These are phyloP conservation scores for Spermophilus dauricus DNA, from an alignment of 2,113 vertebrate species.

Conservation along the genomic window DNA sequence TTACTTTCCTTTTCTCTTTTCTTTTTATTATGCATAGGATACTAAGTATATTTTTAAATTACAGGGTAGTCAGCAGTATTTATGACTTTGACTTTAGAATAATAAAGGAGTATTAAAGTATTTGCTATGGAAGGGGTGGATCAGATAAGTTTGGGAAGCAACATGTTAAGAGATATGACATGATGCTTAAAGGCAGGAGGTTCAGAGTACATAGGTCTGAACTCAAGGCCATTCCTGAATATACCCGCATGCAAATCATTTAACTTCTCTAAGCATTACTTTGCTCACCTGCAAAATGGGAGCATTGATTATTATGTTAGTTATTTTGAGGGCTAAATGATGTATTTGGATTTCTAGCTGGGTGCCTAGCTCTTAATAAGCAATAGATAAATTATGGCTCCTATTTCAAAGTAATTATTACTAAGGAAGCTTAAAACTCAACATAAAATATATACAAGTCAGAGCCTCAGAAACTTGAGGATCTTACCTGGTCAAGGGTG, in stretches of 20 bases:
- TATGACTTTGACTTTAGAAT: neutral
- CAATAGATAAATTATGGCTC: neutral
- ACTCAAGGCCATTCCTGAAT: neutral
- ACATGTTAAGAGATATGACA: neutral
- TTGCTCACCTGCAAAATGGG: neutral
- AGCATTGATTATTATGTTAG: neutral
- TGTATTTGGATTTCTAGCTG: neutral
- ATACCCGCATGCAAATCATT: neutral
- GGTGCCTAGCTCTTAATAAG: neutral
- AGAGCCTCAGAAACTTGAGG: neutral
- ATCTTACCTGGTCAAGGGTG: neutral
- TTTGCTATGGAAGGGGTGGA: neutral
- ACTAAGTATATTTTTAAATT: neutral
- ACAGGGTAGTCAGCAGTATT: neutral
- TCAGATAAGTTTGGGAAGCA: neutral
- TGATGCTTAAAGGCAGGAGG: neutral
- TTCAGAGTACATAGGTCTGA: neutral
- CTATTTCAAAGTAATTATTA: slow-evolving; percentile 3
- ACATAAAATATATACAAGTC: neutral
- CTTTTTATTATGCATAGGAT: slow-evolving; percentile 11
- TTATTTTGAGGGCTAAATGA: neutral
- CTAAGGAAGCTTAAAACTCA: neutral
- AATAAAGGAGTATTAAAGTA: slow-evolving; percentile 1
- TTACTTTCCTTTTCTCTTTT: neutral
- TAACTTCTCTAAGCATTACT: neutral